A percentile compares a stretch with the other conserved stretches of the same genome.
phyloP scores from a whole-genome alignment of 2,797 vertebrate genomes.

The Odontamblyopus rebecca region DNA sequence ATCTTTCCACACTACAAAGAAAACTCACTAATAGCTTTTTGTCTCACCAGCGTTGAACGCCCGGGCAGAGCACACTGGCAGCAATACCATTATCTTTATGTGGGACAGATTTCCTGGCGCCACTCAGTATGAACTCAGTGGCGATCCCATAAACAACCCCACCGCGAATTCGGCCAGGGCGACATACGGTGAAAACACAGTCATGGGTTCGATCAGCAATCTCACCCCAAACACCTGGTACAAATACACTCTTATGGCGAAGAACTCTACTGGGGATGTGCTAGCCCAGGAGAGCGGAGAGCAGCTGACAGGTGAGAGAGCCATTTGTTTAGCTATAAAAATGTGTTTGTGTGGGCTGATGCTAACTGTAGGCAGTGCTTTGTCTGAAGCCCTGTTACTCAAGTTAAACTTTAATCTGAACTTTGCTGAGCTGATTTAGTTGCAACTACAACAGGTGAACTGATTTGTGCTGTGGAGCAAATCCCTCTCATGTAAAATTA shows the following conservation, averaged over 20 bases:
- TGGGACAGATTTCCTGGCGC: slow-evolving; percentile 72
- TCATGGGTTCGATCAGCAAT: slow-evolving; percentile 74
- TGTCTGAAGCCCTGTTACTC: no score
- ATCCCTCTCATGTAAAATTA: no score
- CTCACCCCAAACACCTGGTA: slow-evolving; percentile 70
- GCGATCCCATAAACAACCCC: slow-evolving; percentile 49
- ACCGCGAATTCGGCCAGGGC: slow-evolving; percentile 40
- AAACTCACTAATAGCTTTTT: background rate
- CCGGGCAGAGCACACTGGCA: slow-evolving; percentile 58
- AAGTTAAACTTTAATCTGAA: no score
- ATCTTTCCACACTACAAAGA: background rate
- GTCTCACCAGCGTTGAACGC: slow-evolving; percentile 60
- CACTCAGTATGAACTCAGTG: slow-evolving; percentile 75
- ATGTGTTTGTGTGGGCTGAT: no score
- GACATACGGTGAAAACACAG: slow-evolving; percentile 72
- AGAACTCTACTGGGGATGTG: slow-evolving; percentile 48
- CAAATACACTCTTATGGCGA: slow-evolving; percentile 68
- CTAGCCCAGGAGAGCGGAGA: slow-evolving; percentile 45
- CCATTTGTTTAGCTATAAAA: background rate
- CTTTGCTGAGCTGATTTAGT: no score
- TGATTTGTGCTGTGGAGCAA: no score
- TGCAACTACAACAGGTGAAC: no score
- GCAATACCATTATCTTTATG: slow-evolving; percentile 67
- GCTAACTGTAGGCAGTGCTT: no score
- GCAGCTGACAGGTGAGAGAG: slow-evolving; percentile 67